Conservation (phyloP, 2,797 vertebrate genomes). For the Petrocephalus schoutedeni region DNA sequence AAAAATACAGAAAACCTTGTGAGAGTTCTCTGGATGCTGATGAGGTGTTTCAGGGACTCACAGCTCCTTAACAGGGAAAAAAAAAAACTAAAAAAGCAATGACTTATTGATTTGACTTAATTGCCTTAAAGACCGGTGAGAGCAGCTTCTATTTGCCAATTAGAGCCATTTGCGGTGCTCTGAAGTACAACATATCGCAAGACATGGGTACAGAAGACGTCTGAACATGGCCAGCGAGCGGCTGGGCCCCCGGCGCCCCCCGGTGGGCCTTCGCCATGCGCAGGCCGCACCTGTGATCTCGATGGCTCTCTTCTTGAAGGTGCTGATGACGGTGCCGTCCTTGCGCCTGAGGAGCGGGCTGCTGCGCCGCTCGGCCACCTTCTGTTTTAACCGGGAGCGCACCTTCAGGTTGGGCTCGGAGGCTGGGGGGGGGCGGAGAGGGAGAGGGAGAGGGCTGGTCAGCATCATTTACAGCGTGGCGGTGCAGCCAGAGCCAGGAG, state of each 20-base stretch:
- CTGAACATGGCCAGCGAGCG: not conserved
- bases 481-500: not conserved
- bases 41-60: not conserved
- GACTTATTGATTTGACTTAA: not conserved
- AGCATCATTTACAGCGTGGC: not conserved
- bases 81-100: not conserved
- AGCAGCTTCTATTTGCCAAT: not conserved
- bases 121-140: not conserved
- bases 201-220: not conserved
- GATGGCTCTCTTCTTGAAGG: conserved; percentile 74
- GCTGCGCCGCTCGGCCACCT: conserved; percentile 75
- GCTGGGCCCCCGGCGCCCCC: not conserved
- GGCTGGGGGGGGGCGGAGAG: conserved; percentile 45
- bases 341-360: conserved; percentile 73
- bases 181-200: not conserved
- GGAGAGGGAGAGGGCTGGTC: not conserved
- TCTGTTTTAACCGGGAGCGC: conserved; percentile 78
- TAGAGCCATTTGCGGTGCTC: not conserved
- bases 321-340: conserved; percentile 75
- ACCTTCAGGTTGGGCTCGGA: conserved; percentile 82
- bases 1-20: no score
- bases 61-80: not conserved
- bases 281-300: conserved; percentile 65
- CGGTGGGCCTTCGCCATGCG: not conserved
- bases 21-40: not conserved